A percentile compares a stretch with the other conserved stretches of the same genome.
Conservation (phyloP, 2,797 vertebrate species). For the Acrossocheilus fasciatus region DNA sequence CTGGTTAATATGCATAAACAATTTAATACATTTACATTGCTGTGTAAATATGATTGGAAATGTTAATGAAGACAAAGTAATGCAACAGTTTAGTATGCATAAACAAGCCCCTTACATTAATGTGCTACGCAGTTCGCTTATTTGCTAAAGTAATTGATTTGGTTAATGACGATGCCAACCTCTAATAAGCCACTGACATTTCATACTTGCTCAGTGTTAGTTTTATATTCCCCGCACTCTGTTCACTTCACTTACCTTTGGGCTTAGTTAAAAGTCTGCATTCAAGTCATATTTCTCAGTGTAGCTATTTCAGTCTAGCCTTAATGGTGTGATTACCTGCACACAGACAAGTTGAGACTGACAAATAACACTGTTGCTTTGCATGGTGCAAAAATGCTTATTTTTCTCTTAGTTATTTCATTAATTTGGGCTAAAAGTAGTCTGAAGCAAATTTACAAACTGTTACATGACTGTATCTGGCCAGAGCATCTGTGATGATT, state of each 20-base stretch:
- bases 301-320: neutral
- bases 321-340: neutral
- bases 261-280: neutral
- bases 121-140: neutral
- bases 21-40: neutral
- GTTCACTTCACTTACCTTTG: neutral
- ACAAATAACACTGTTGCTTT: neutral
- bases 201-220: conserved; percentile 11
- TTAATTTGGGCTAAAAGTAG: neutral
- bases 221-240: neutral
- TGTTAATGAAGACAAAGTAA: conserved; percentile 18
- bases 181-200: conserved; percentile 21
- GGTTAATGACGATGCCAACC: conserved; percentile 23
- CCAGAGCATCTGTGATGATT: conserved; percentile 32
- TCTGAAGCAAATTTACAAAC: conserved; percentile 9
- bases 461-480: conserved; percentile 1
- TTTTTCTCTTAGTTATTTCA: conserved; percentile 12
- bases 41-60: conserved; percentile 9
- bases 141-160: conserved; percentile 32
- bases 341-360: neutral
- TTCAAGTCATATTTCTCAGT: neutral
- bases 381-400: neutral
- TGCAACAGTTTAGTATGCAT: neutral
- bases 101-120: conserved; percentile 30
- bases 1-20: conserved; percentile 23